Percentiles rank a stretch among this genome's conserved stretches.
phyloP scores from a whole-genome alignment of 2,888 invertebrate genomes.

The Scelioninae gen. 1 region DNA sequence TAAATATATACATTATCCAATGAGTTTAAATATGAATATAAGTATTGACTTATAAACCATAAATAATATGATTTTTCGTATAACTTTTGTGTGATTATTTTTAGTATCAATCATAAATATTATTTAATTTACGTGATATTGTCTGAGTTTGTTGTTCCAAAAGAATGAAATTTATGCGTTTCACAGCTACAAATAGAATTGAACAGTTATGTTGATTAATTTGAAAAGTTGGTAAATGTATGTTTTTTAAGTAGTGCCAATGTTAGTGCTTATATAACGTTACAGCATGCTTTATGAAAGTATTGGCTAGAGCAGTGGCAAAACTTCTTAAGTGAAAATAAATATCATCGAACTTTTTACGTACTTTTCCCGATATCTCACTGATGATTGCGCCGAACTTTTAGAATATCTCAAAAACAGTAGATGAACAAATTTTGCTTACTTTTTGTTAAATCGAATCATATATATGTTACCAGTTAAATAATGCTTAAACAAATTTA shows the following conservation, averaged over 20 bases:
- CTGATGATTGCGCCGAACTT: constrained; percentile 54
- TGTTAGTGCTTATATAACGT: constrained; percentile 25
- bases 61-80: no score
- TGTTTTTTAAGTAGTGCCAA: constrained; percentile 25
- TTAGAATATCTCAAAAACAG: constrained; percentile 47
- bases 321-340: constrained; percentile 63
- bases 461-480: neutral
- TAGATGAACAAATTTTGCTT: constrained; percentile 45
- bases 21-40: no score
- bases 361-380: constrained; percentile 51
- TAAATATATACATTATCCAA: no score
- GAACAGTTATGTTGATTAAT: constrained; percentile 37
- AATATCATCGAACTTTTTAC: constrained; percentile 50
- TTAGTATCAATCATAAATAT: no score
- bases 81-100: no score
- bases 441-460: constrained; percentile 14
- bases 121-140: no score
- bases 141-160: no score
- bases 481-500: neutral
- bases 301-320: constrained; percentile 35
- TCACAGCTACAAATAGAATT: constrained; percentile 5
- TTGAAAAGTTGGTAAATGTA: constrained; percentile 28
- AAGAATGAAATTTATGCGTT: neutral
- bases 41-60: no score
- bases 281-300: constrained; percentile 50